Evolutionary conservation across 1,140 invertebrate species (phyloP).

Genomic region (Drosophila mauritiana): DNA sequence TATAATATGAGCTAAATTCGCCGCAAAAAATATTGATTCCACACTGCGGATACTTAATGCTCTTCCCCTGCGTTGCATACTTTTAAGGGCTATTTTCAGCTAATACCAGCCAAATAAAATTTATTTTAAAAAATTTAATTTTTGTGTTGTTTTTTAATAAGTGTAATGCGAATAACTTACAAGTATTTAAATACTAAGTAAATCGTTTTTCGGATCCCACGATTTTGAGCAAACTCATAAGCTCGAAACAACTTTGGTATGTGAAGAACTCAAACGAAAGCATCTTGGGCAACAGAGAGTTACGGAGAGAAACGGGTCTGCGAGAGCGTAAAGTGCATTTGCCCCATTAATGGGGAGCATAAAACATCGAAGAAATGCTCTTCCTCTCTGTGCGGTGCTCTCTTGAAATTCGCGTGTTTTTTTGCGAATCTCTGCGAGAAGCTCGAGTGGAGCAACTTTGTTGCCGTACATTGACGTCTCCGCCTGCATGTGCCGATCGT

Average conservation of each 20-base stretch:
- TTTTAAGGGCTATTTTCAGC: neutral
- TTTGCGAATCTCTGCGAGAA: conserved; percentile 25
- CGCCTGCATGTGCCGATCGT: conserved; percentile 22
- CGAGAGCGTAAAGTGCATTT: conserved; percentile 40
- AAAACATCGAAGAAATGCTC: conserved; percentile 8
- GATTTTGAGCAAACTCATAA: conserved; percentile 10
- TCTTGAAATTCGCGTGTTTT: conserved; percentile 13
- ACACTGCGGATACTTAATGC: neutral
- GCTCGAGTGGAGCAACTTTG: conserved; percentile 63
- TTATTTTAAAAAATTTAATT: too few relatives aligned
- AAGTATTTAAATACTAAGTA: too few relatives aligned
- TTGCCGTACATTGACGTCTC: conserved; percentile 76
- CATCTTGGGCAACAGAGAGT: conserved; percentile 30
- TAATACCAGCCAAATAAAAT: neutral
- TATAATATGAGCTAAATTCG: too few relatives aligned
- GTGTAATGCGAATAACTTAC: too few relatives aligned
- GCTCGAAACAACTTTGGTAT: conserved; percentile 2
- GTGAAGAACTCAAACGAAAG: conserved; percentile 19
- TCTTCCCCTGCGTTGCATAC: neutral
- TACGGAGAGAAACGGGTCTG: conserved; percentile 15
- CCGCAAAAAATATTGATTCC: neutral
- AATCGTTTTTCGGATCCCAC: neutral
- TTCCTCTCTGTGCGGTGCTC: neutral
- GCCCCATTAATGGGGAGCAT: conserved; percentile 15
- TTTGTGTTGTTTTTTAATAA: too few relatives aligned